Base-by-base conservation (phyloP, 2,797 vertebrate genomes). In the Podarcis lilfordi region DNA sequence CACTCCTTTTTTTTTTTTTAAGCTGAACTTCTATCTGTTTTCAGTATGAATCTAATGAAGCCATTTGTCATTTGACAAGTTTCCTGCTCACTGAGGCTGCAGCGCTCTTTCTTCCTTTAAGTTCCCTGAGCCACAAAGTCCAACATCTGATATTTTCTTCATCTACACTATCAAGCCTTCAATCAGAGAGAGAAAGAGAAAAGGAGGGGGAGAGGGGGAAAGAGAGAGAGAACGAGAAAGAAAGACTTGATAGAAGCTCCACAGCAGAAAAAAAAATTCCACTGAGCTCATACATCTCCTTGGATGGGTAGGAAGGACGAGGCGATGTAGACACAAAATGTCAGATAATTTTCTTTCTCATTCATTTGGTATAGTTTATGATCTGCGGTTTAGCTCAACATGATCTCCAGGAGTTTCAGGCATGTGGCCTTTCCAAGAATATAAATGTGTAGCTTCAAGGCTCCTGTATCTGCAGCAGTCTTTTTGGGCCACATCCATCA, bases 391-490 rank as follows among this genome's bases (percentile, higher is more conserved):
- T 72, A 93, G 9, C 61, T 89, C 21, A 85, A 13, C 78, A 17
- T 86, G 71, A 89, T 91, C 88, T 94, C 43, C 32, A 77, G 85
- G 91, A 89, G 74, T 77, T 91, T 81, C 35, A 25, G 77, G 59
- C 71, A 87, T 90, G 32, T 69, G 10, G 3, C 21, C 59, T 92
- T 94, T 95, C 75, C 87, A 88, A 82, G 77, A 91, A 93, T 76
- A 78, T 91, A 94, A 93, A 90, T 82, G 84, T 75, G 3, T 86
- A 92, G 89, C 92, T 93, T 86, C 85, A 92, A 89, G n/a, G 81
- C 8, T 74, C 17, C 15, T 78, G 43, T 90, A 50, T 91, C 68
- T 92, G 91, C 88, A 89, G 81, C 37, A 89, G 59, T 89, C 71
- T 93, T 1, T 85, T 55, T 74, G 75, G 91, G 80, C 64, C 82